phyloP scores from a whole-genome alignment of 2,888 invertebrate species.

The Troides aeacus region DNA sequence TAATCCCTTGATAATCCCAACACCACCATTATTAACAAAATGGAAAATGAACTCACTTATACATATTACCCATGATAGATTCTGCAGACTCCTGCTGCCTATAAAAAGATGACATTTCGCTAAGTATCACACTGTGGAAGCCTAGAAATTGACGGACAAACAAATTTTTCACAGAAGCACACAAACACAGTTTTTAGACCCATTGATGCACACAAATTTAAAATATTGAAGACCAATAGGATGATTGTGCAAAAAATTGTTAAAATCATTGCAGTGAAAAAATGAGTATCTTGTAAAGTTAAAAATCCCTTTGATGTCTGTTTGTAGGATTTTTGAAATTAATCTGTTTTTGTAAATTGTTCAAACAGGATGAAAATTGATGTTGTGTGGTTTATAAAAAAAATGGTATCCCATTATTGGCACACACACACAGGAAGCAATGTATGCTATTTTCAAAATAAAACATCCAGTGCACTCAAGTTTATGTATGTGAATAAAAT shows the following conservation, averaged over 20 bases:
- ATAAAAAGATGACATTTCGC: conserved; percentile 56
- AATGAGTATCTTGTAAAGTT: conserved; percentile 47
- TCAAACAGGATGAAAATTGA: conserved; percentile 20
- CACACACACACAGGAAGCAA: conserved; percentile 73
- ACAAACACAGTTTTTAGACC: conserved; percentile 50
- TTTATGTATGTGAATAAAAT: conserved; percentile 45
- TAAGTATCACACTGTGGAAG: conserved; percentile 64
- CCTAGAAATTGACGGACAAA: conserved; percentile 51
- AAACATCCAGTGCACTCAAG: conserved; percentile 53
- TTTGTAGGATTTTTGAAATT: conserved; percentile 44
- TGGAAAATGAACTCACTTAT: conserved; percentile 73
- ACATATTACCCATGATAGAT: conserved; percentile 56
- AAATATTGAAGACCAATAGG: conserved; percentile 19
- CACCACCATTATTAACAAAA: conserved; percentile 73
- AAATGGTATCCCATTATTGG: conserved; percentile 54
- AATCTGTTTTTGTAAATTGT: conserved; percentile 32
- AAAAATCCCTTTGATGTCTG: conserved; percentile 64
- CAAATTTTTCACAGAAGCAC: conserved; percentile 43
- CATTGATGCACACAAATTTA: conserved; percentile 31
- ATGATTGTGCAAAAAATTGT: conserved; percentile 35
- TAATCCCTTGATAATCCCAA: conserved; percentile 48
- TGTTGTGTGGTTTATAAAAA: conserved; percentile 32
- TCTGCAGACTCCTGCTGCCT: conserved; percentile 43
- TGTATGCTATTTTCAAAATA: conserved; percentile 58
- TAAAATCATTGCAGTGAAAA: conserved; percentile 36